Evolutionary conservation across 2,888 invertebrate species (phyloP), one percentile per base, ranked within the genome.

Genomic region (Lithophane semibrunnea): DNA sequence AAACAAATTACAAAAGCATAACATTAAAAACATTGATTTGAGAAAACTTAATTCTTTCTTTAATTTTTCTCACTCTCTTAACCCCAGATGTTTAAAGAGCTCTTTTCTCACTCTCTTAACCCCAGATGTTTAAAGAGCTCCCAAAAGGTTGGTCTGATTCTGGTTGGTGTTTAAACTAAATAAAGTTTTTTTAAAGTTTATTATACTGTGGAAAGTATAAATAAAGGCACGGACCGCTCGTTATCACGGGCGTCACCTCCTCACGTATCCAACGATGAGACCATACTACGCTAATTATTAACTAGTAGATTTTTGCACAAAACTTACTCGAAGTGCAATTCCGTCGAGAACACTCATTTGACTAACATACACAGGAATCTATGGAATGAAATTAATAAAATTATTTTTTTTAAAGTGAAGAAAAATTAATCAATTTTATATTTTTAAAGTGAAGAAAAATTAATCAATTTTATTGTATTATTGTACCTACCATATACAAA

Each of bases 261-360:
- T 42, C 42, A 52, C 37, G 16, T 69, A 24, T 8, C 24, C 12
- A 44, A 18, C 8, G 9, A 54, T 56, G 21, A 29, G 68, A n/a
- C 29, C n/a, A n/a, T n/a, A 44, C 4, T 70, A 9, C 21, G 21
- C 3, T n/a, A 9, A 67, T 54, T 29, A 13, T 52, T 56, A n/a
- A 29, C 9, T 29, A 21, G 37, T 13, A 29, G 10, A 47, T 49
- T 37, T 58, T 66, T 42, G 29, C 21, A 42, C 0, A 52, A 65
- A 60, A 80, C 80, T 80, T 37, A 80, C 80, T 44, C 84, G 84
- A 42, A 70, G 65, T 61, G 64, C 84, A 5, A 56, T 66, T 56
- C 65, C 65, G 24, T 79, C 60, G 0, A 56, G 29, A 52, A 79
- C 13, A 71, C 44, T 66, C 13, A 24, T 52, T 52, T 66, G 13